Percentiles rank a stretch among this genome's conserved stretches.
phyloP scores from a whole-genome alignment of 2,888 invertebrate species.

The Dynastes grantii region DNA sequence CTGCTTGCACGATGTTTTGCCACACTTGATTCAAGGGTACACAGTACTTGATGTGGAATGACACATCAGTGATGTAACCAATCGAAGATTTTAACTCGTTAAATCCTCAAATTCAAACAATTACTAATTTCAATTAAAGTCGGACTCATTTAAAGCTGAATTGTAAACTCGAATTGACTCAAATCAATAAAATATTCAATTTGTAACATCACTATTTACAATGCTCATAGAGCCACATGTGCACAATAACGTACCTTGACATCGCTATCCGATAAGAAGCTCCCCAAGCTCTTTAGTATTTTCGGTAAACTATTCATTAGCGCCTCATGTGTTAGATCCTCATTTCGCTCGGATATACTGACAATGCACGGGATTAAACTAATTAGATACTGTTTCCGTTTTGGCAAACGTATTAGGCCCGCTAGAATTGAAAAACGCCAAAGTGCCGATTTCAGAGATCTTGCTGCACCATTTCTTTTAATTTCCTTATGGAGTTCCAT shows the following conservation, averaged over 20 bases:
- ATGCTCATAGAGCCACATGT: too few species aligned
- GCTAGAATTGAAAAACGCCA: conserved; percentile 84
- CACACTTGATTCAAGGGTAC: too few species aligned
- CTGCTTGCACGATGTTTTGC: too few species aligned
- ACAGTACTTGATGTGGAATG: too few species aligned
- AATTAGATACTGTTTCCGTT: conserved; percentile 84
- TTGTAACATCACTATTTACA: too few species aligned
- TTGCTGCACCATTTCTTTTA: conserved; percentile 82
- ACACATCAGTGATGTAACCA: too few species aligned
- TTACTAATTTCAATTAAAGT: too few species aligned
- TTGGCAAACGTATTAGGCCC: conserved; percentile 83
- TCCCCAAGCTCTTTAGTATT: conserved; percentile 79
- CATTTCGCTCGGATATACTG: conserved; percentile 80
- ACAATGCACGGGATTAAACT: conserved; percentile 83
- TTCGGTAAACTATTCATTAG: conserved; percentile 77
- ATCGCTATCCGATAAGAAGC: conserved; percentile 81
- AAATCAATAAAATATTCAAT: too few species aligned
- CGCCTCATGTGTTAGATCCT: conserved; percentile 82
- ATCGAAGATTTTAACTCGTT: too few species aligned
- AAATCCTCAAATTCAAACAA: too few species aligned
- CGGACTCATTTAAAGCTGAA: too few species aligned
- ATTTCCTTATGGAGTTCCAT: conserved; percentile 88
- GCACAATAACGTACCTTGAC: conserved; percentile 72
- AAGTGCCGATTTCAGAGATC: conserved; percentile 83
- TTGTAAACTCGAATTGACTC: too few species aligned